Base-by-base conservation (phyloP, 2,797 vertebrate genomes). In the Synaphobranchus kaupii region DNA sequence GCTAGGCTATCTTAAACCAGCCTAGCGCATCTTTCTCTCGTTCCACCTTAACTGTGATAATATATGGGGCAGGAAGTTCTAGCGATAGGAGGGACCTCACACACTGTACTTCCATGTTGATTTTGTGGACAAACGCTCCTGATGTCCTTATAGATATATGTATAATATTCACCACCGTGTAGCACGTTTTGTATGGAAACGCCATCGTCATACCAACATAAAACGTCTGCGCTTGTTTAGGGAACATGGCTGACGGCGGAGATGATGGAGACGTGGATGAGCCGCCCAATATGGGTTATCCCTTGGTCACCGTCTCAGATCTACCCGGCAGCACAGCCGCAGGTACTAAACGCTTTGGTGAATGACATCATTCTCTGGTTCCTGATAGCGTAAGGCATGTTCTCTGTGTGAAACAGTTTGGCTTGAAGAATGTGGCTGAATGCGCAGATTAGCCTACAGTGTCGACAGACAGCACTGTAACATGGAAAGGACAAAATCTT, bases 281-380 rank as follows among this genome's bases (percentile, higher is more conserved):
- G 47, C 48, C 80, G 47, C 73, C 89, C 83, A 84, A 66, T 34
- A 84, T 86, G 22, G 81, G 47, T 44, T 91, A 91, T 81, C 94
- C 94, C 0, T 92, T 94, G 88, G 94, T 95, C 90, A 95, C 95
- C 0, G 93, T 95, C 0, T 94, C 94, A 0, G 92, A 93, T 83
- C 92, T 95, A 87, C 93, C 94, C 85, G 85, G 90, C 4, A 89
- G 92, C 68, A 94, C 93, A 6, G 90, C 93, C 60, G 94, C 95
- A 94, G 95, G 96, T 90, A 90, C 78, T 39, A 20, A 85, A 47
- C 50, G 60, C 50, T 31, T 44, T 20, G 50, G 1, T n/a, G 31
- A 54, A 48, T 84, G 39, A 58, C 83, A 48, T 84, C n/a, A 44
- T 80, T 54, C 5, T 13, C 52, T 63, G 1, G 63, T 78, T 39